Conservation (phyloP, 1,140 invertebrate species). For the Procambarus clarkii region DNA sequence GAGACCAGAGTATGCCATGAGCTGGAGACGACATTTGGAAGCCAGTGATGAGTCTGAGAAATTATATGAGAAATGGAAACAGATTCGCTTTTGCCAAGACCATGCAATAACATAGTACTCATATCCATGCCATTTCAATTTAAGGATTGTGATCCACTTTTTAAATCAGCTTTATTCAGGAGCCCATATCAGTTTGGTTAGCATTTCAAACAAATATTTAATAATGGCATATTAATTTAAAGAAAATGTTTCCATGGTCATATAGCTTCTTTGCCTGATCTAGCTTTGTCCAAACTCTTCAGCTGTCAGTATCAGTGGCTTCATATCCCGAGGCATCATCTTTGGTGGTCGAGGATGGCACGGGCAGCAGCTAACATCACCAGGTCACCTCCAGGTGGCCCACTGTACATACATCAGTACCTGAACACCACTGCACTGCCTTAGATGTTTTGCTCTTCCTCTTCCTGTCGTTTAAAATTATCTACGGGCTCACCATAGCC, state of each 20-base stretch:
- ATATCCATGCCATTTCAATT: neutral
- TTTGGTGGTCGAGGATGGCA: conserved; percentile 7
- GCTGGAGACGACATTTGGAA: conserved; percentile 16
- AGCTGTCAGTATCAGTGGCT: conserved; percentile 35
- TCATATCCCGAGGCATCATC: conserved; percentile 25
- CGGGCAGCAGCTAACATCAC: conserved; percentile 31
- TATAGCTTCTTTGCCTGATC: neutral
- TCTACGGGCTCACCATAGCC: neutral
- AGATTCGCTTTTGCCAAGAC: neutral
- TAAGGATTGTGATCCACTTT: too few species aligned
- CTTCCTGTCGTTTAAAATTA: neutral
- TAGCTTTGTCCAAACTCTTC: neutral
- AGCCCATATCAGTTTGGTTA: too few species aligned
- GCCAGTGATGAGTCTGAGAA: neutral
- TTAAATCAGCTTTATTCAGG: too few species aligned
- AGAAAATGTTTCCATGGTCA: neutral
- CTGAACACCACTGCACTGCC: conserved; percentile 23
- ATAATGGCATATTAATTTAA: too few species aligned
- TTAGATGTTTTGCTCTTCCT: neutral
- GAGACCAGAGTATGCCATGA: conserved; percentile 53
- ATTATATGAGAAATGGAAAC: neutral
- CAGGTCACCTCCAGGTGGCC: conserved; percentile 10
- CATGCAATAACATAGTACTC: neutral
- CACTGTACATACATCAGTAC: conserved; percentile 46
- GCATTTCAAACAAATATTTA: too few species aligned